These are phyloP conservation scores for Erythrocercus mccallii DNA, from an alignment of 2,113 vertebrate genomes.

Conservation along the genomic window DNA sequence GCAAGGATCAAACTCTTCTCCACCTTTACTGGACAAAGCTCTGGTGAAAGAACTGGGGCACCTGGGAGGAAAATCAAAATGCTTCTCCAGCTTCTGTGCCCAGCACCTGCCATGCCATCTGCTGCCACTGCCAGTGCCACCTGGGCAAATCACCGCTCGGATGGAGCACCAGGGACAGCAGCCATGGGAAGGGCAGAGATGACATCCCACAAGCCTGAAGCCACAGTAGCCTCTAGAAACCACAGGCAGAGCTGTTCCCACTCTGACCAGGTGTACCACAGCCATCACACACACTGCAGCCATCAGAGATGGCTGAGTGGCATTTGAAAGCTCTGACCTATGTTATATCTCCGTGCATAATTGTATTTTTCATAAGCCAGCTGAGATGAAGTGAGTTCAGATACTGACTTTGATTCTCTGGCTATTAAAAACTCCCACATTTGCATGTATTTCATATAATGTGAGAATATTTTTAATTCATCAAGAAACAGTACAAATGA, in stretches of 20 bases:
- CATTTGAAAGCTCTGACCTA: not conserved
- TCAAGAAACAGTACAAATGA: not conserved
- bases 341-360: not conserved
- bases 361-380: not conserved
- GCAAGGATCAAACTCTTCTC: not conserved
- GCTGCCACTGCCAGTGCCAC: constrained; percentile 28
- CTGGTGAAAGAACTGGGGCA: constrained; percentile 4
- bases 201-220: not conserved
- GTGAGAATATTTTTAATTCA: not conserved
- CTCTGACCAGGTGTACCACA: rapidly evolving
- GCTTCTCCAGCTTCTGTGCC: not conserved
- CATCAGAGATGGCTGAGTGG: not conserved
- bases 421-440: not conserved
- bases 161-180: not conserved
- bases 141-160: not conserved
- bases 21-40: not conserved
- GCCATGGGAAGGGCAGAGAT: not conserved
- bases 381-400: not conserved
- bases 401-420: not conserved
- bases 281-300: not conserved
- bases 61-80: not conserved
- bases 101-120: constrained; percentile 55
- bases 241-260: not conserved
- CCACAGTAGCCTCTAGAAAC: not conserved
- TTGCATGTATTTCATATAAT: not conserved